Evolutionary conservation across 2,888 invertebrate species (phyloP), one percentile per base, ranked within the genome.

Genomic region (Drosophila suboccidentalis): DNA sequence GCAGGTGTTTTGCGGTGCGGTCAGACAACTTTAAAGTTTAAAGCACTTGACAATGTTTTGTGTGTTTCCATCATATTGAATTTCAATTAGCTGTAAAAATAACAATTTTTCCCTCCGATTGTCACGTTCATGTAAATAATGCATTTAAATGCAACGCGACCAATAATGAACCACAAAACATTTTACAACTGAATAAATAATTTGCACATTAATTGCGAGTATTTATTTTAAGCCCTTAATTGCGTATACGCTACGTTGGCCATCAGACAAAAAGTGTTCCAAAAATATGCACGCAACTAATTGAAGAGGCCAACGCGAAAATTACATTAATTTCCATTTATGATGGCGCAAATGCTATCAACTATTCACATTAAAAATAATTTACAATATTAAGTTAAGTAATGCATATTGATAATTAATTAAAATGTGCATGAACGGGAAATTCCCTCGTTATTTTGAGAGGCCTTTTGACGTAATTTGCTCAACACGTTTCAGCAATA

Each of bases 161-260:
- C 88, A 80, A 70, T 89, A 89, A 89, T 87, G 81, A 77, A 70
- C 86, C 86, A 55, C 86, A 88, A 83, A 83, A 89, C 86, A 88
- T 86, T 87, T 88, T 71, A 69, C 86, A 88, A 69, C 86, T 88
- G 86, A 86, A 87, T 87, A 88, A 89, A 87, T 89, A 86, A 87
- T 87, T 80, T 78, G 22, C 72, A 70, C 80, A 88, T 86, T 86
- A 89, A 87, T 85, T 87, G 71, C 69, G 39, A 59, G 82, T 67
- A 87, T 74, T 87, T 79, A 78, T 66, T 73, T 73, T 80, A 85
- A 87, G 73, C 83, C 67, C 53, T 86, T 88, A 89, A 87, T 88
- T 87, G 75, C 68, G 53, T 51, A 65, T 72, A 74, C 81, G 73
- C 57, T 58, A 57, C 62, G 53, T 26, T 41, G 13, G 58, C 17